These are phyloP conservation scores for Phasia obesa DNA, from an alignment of 2,888 invertebrate species.

Conservation along the genomic window DNA sequence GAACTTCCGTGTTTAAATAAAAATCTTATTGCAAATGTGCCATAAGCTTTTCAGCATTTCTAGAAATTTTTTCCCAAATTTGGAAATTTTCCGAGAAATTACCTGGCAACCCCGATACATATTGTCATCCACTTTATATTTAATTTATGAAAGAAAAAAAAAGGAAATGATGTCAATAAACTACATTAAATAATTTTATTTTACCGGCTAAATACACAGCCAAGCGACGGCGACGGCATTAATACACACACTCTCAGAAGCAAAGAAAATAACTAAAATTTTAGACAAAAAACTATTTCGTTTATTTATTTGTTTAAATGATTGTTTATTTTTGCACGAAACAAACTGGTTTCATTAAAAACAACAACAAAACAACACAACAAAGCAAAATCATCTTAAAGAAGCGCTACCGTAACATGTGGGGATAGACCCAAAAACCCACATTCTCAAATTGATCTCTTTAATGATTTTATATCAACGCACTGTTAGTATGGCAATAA, in stretches of 20 bases:
- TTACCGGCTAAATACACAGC: neutral
- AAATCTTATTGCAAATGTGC: too few species aligned
- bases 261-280: neutral
- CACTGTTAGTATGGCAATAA: neutral
- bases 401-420: neutral
- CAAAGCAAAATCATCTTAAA: neutral
- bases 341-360: conserved; percentile 4
- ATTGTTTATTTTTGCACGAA: neutral
- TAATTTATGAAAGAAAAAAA: neutral
- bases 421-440: conserved; percentile 6
- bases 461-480: neutral
- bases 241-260: neutral
- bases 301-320: neutral
- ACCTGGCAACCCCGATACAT: too few species aligned
- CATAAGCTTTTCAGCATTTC: too few species aligned
- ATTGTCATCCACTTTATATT: neutral
- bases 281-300: neutral
- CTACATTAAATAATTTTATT: conserved; percentile 3
- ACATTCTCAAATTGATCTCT: conserved; percentile 22
- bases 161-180: neutral
- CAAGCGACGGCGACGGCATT: too few species aligned
- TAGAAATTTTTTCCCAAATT: too few species aligned
- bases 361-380: neutral
- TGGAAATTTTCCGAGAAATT: too few species aligned
- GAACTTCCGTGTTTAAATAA: too few species aligned